A percentile compares a stretch with the other conserved stretches of the same genome.
phyloP scores from a whole-genome alignment of 2,797 vertebrate genomes.

The Adelosebastes latens region DNA sequence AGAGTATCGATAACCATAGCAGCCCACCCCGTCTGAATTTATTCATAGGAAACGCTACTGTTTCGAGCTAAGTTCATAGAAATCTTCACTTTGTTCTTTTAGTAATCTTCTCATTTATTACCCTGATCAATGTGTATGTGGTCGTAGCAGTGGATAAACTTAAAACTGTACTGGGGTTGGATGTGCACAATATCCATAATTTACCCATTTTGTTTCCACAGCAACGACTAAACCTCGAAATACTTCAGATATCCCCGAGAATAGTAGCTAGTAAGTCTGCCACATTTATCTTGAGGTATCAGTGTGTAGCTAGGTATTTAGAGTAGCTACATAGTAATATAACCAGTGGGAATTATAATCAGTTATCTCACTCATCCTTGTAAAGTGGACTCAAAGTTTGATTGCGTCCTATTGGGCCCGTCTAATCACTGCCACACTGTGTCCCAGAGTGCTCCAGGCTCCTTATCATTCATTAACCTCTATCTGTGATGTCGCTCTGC shows the following conservation, averaged over 20 bases:
- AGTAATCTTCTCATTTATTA: background rate
- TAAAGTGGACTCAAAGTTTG: constrained; percentile 66
- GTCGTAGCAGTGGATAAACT: background rate
- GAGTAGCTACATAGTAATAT: constrained; percentile 31
- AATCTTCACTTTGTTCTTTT: background rate
- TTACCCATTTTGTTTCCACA: constrained; percentile 2
- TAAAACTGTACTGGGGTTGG: background rate
- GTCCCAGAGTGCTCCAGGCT: constrained; percentile 76
- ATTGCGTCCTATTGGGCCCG: constrained; percentile 60
- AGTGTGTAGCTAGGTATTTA: constrained; percentile 8
- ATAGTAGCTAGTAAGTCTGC: background rate
- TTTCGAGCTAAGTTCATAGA: background rate
- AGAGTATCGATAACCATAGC: background rate
- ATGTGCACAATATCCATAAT: background rate
- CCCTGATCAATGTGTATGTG: background rate
- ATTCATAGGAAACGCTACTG: background rate
- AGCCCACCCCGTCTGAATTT: background rate
- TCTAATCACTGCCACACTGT: constrained; percentile 72
- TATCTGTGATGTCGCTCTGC: constrained; percentile 73
- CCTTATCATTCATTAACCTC: constrained; percentile 93
- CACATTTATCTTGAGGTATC: constrained; percentile 12
- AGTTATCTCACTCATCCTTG: constrained; percentile 64
- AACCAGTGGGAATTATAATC: constrained; percentile 53
- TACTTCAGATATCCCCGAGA: background rate
- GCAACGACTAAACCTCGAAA: background rate